phyloP scores from a whole-genome alignment of 2,797 vertebrate genomes.

The Iguana delicatissima region DNA sequence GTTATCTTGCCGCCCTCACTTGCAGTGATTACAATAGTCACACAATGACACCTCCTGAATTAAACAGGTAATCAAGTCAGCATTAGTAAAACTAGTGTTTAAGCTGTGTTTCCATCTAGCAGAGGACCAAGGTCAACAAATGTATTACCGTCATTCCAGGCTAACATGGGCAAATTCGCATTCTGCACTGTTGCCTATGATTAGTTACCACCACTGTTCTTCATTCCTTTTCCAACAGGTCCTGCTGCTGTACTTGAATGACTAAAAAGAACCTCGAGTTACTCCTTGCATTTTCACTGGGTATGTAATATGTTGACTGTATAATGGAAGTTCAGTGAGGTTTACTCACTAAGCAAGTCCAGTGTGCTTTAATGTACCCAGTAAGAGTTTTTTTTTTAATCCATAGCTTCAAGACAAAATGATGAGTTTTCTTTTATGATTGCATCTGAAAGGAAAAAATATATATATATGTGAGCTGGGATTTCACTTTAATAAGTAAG shows the following conservation, averaged over 20 bases:
- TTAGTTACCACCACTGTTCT: constrained; percentile 12
- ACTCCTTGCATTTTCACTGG: constrained; percentile 2
- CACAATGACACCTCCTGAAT: constrained; percentile 45
- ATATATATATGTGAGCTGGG: background rate
- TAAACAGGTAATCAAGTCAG: constrained; percentile 64
- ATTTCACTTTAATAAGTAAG: constrained; percentile 38
- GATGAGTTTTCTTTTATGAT: constrained; percentile 4
- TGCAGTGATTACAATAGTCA: constrained; percentile 47
- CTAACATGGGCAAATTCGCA: constrained; percentile 36
- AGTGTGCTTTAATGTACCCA: background rate
- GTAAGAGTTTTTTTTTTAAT: background rate
- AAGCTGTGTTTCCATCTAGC: constrained; percentile 46
- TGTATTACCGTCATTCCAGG: constrained; percentile 18
- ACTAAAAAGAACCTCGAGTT: constrained; percentile 23
- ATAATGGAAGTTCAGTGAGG: background rate
- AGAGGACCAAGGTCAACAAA: constrained; percentile 13
- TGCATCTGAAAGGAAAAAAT: background rate
- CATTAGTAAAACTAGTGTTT: constrained; percentile 58
- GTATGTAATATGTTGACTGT: constrained; percentile 16
- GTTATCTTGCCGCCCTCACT: constrained; percentile 66
- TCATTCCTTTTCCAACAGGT: constrained; percentile 16
- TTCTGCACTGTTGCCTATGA: background rate
- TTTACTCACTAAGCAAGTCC: constrained; percentile 6
- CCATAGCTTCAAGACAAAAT: constrained; percentile 2
- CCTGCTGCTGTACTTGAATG: constrained; percentile 39